Evolutionary conservation across 2,113 vertebrate genomes (phyloP), one percentile per base, ranked within the genome.

Genomic region (Cyphotilapia sp.): DNA sequence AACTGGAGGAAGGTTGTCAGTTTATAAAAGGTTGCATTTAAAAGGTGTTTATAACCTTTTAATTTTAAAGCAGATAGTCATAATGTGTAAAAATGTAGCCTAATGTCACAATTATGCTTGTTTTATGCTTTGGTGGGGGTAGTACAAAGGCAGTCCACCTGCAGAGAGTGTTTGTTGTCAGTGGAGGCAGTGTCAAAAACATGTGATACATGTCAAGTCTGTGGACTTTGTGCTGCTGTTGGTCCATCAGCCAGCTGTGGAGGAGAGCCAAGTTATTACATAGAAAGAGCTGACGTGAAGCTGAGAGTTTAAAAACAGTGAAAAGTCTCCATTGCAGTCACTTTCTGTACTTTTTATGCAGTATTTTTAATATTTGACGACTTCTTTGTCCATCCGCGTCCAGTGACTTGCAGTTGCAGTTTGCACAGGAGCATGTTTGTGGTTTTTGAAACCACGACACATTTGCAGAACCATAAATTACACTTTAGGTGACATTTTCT

Each of bases 371-470:
- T 0, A 66, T 38, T 38, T 66, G 61, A 5, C 0, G 1, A 13
- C 61, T 66, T 66, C 0, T n/a, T 19, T 0, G 8, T 61, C 57
- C 57, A 31, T 31, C 17, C 10, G 0, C 3, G 1, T 42, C 38
- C 35, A 42, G 19, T 3, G 7, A 4, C 33, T n/a, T 69, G 35
- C 35, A 40, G 38, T 40, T 42, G 0, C 7, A 40, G n/a, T 16
- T 71, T 71, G 17, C 61, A 12, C 61, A 35, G 0, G 61, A 35
- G 31, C 33, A 9, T 3, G n/a, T 71, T 24, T 74, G 31, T 12
- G 19, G 19, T 66, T 22, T n/a, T 22, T 66, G 10, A 38, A 66
- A 0, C 31, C 17, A 1, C 19, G 6, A 38, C 61, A 38, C 19
- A 0, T 38, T 38, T 66, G 7, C 33, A 8, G 61, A 66, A 69